Evolutionary conservation across 2,113 vertebrate genomes (phyloP), one percentile per base, ranked within the genome.

Genomic region (Lophotis ruficrista): DNA sequence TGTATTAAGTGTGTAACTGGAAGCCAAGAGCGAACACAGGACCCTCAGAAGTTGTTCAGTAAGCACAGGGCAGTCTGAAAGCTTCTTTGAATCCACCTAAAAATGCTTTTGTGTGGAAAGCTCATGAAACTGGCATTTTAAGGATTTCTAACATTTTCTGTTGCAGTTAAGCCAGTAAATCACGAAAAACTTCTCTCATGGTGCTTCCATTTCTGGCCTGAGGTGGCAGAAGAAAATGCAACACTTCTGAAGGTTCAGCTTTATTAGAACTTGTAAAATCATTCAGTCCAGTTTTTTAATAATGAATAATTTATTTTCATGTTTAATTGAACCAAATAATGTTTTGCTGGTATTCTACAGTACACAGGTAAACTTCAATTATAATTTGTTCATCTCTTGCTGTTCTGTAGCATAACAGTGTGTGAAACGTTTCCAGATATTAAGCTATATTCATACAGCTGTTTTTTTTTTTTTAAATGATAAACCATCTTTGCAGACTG

Each of bases 1-100:
- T 19, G 6, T 5, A 11, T 0, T 8, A 41, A 83, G 4, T 7
- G 4, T 12, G 0, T 69, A 48, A n/a, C 7, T 31, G 17, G 62
- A 60, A 88, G 25, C 2, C 31, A 41, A 37, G 57, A 18, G 4
- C 25, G 17, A 64, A 20, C 10, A 6, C 2, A 14, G 9, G 11
- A 18, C 33, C 3, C 17, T 71, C 10, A n/a, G 53, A 66, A 51
- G 5, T 6, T 73, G 27, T 43, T 65, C 28, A 17, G 47, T 22
- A 73, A 83, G 14, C 51, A 60, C 22, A 58, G 18, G 9, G 9
- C 8, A 54, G 27, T 35, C 48, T 83, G 57, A 64, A 87, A 82
- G 1, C 14, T 85, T 6, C 37, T n/a, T 15, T 27, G 33, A 75
- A 38, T 61, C 25, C 48, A 38, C 7, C 25, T 47, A 7, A 72